These are phyloP conservation scores for Caenorhabditis elegans DNA, from an alignment of 1,140 invertebrate genomes.

Conservation along the genomic window DNA sequence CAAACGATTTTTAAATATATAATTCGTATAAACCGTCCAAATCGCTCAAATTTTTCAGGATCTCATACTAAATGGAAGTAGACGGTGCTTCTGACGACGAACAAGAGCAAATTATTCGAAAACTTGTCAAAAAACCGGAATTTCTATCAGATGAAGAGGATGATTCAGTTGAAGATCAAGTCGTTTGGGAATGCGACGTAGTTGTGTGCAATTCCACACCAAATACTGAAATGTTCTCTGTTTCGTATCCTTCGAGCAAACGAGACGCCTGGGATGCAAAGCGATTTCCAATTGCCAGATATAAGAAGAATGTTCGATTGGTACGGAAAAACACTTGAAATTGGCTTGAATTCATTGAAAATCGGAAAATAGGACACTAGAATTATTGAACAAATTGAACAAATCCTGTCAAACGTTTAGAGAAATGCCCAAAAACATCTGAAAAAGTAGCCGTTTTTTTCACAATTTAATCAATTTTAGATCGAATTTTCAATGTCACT, in stretches of 20 bases:
- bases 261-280: constrained; percentile 6
- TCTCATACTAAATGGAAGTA: neutral
- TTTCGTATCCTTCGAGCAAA: constrained; percentile 12
- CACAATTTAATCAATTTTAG: no score
- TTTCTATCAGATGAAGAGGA: neutral
- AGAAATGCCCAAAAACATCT: no score
- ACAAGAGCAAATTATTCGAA: neutral
- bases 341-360: no score
- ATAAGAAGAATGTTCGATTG: constrained; percentile 37
- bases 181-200: neutral
- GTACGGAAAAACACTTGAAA: neutral
- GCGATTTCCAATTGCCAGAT: neutral
- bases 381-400: no score
- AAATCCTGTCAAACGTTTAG: no score
- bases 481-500: no score
- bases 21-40: no score
- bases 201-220: neutral
- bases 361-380: no score
- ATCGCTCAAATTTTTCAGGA: no score
- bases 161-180: neutral
- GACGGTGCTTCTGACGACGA: neutral
- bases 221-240: constrained; percentile 30
- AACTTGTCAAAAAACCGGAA: neutral
- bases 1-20: no score
- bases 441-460: no score